Evolutionary conservation across 1,140 invertebrate genomes (phyloP).

Genomic region (Phymastichus coffea): DNA sequence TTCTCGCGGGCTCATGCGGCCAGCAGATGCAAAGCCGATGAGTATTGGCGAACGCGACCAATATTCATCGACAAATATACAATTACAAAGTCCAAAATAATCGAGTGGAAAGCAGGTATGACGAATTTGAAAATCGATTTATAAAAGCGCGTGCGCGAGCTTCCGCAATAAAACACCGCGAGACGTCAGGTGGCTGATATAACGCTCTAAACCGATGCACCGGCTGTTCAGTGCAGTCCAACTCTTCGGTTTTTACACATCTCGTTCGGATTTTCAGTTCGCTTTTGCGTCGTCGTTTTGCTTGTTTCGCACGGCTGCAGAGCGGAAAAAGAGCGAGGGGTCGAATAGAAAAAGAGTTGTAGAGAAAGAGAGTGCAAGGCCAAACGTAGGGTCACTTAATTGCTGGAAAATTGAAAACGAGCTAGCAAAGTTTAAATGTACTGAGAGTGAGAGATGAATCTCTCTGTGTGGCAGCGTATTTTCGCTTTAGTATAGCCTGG

Average conservation of each 20-base stretch:
- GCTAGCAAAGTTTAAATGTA: slow-evolving; percentile 24
- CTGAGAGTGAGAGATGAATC: slow-evolving; percentile 12
- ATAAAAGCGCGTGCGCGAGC: too few relatives aligned
- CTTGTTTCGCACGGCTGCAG: background rate
- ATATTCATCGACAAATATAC: too few relatives aligned
- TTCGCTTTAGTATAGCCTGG: too few relatives aligned
- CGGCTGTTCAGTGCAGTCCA: slow-evolving; percentile 41
- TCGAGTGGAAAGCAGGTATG: too few relatives aligned
- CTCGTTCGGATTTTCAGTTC: background rate
- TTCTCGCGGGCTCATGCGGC: too few relatives aligned
- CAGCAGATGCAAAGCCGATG: too few relatives aligned
- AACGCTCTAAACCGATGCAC: slow-evolving; percentile 38
- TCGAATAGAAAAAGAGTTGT: background rate
- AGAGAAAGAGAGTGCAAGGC: slow-evolving; percentile 16
- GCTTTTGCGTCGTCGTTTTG: background rate
- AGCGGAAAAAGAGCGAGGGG: slow-evolving; percentile 1
- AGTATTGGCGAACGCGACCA: too few relatives aligned
- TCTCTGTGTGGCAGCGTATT: slow-evolving; percentile 2
- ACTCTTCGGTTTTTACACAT: slow-evolving; percentile 34
- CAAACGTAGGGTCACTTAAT: slow-evolving; percentile 25
- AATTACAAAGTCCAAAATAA: too few relatives aligned
- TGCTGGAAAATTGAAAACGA: slow-evolving; percentile 30
- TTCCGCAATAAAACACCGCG: slow-evolving; percentile 47
- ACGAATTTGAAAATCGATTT: too few relatives aligned
- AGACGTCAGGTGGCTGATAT: slow-evolving; percentile 42